Percentiles rank a stretch among this genome's conserved stretches.
Conservation (phyloP, 1,140 invertebrate species). For the Drosophila malerkotliana region DNA sequence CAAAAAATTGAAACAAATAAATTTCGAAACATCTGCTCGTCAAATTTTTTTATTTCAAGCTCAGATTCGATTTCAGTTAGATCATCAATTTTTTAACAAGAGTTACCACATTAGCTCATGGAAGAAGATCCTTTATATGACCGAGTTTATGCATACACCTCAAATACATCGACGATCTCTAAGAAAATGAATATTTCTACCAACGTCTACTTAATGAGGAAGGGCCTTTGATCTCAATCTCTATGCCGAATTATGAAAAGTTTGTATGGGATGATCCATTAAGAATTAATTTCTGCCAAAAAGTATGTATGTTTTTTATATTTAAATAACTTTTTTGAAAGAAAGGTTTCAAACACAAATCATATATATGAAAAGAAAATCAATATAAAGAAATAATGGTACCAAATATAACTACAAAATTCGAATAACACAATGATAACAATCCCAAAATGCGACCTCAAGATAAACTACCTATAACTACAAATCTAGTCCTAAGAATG, state of each 20-base stretch:
- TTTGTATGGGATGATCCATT: slow-evolving; percentile 26
- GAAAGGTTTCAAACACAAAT: not conserved
- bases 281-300: slow-evolving; percentile 6
- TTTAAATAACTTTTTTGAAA: not conserved
- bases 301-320: slow-evolving; percentile 21
- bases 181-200: slow-evolving; percentile 12
- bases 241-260: slow-evolving; percentile 12
- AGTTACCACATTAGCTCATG: slow-evolving; percentile 23
- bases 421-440: not conserved
- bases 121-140: slow-evolving; percentile 49
- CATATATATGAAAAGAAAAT: not conserved
- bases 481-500: not conserved
- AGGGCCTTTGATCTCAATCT: slow-evolving; percentile 18
- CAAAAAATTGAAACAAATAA: slow-evolving; percentile 48
- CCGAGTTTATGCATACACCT: slow-evolving; percentile 6
- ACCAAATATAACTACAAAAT: not conserved
- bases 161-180: slow-evolving; percentile 12
- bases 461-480: not conserved
- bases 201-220: slow-evolving; percentile 18
- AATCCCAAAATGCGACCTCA: not conserved
- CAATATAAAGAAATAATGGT: not conserved
- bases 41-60: slow-evolving; percentile 76
- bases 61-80: slow-evolving; percentile 70
- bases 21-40: slow-evolving; percentile 67
- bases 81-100: slow-evolving; percentile 38